A percentile compares a stretch with the other conserved stretches of the same genome.
phyloP scores from a whole-genome alignment of 2,797 vertebrate species.

The Gastrophryne carolinensis region DNA sequence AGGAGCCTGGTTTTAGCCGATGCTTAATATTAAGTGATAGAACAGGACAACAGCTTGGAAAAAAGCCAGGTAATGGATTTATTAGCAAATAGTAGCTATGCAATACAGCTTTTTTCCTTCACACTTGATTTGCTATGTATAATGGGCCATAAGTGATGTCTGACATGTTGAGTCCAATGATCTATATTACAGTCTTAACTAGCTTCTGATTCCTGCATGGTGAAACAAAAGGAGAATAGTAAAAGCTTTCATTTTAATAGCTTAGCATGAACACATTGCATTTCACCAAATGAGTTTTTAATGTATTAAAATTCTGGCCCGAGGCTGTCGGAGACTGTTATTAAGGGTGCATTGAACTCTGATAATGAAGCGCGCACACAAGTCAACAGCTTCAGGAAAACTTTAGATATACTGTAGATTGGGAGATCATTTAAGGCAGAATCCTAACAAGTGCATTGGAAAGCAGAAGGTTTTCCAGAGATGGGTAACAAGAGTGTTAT shows the following conservation, averaged over 20 bases:
- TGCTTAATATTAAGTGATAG: no score
- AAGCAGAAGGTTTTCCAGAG: conserved; percentile 13
- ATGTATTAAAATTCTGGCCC: conserved; percentile 14
- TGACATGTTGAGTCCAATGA: no score
- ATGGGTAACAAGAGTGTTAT: conserved; percentile 5
- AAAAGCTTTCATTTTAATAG: neutral
- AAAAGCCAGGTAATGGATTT: no score
- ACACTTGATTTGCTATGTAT: no score
- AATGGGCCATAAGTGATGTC: no score
- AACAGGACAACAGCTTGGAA: no score
- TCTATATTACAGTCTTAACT: neutral
- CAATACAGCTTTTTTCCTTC: no score
- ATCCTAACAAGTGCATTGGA: neutral
- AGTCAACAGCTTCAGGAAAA: conserved; percentile 17
- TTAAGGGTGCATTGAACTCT: conserved; percentile 16
- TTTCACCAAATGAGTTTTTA: conserved; percentile 23
- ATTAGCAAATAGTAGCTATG: no score
- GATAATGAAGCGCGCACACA: conserved; percentile 14
- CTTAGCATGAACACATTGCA: conserved; percentile 1
- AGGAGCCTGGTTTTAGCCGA: no score
- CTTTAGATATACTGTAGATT: neutral
- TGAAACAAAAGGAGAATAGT: neutral
- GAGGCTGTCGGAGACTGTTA: neutral
- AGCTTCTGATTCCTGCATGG: neutral
- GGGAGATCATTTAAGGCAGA: neutral